Evolutionary conservation across 2,797 vertebrate genomes (phyloP).

Genomic region (Scomberomorus guttatus): DNA sequence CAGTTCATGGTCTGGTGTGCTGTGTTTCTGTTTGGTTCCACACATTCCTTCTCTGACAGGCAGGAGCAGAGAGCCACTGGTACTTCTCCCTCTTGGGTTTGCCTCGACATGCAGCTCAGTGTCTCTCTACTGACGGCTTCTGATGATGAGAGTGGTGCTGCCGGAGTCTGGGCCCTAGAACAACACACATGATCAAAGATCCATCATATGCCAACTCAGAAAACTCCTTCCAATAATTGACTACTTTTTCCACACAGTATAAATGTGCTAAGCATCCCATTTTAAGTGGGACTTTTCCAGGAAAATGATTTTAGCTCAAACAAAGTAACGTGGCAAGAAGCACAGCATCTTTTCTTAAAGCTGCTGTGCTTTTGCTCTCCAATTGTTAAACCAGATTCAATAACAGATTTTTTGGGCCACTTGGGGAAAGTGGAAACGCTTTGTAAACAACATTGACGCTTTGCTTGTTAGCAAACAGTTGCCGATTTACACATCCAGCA

Average conservation of each 20-base stretch:
- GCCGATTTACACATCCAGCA: not conserved
- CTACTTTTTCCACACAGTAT: not conserved
- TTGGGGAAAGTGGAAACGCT: not conserved
- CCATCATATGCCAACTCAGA: not conserved
- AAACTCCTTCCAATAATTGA: not conserved
- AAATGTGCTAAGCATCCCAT: not conserved
- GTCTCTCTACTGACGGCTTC: conserved; percentile 89
- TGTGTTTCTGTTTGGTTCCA: conserved; percentile 77
- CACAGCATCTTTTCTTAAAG: conserved; percentile 15
- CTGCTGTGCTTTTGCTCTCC: not conserved
- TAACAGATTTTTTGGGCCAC: not conserved
- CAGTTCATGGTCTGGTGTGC: conserved; percentile 77
- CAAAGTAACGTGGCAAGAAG: conserved; percentile 13
- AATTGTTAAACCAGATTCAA: not conserved
- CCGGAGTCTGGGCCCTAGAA: conserved; percentile 89
- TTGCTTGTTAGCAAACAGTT: not conserved
- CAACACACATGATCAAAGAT: conserved; percentile 38
- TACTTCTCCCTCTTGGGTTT: conserved; percentile 63
- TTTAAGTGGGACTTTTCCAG: not conserved
- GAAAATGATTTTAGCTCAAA: conserved; percentile 7
- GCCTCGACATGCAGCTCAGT: conserved; percentile 78
- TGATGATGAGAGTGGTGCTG: conserved; percentile 90
- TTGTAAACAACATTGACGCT: conserved; percentile 4
- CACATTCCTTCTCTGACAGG: conserved; percentile 75
- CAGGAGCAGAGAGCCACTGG: conserved; percentile 68